phyloP scores from a whole-genome alignment of 2,113 vertebrate genomes.

The Callipepla californica region DNA sequence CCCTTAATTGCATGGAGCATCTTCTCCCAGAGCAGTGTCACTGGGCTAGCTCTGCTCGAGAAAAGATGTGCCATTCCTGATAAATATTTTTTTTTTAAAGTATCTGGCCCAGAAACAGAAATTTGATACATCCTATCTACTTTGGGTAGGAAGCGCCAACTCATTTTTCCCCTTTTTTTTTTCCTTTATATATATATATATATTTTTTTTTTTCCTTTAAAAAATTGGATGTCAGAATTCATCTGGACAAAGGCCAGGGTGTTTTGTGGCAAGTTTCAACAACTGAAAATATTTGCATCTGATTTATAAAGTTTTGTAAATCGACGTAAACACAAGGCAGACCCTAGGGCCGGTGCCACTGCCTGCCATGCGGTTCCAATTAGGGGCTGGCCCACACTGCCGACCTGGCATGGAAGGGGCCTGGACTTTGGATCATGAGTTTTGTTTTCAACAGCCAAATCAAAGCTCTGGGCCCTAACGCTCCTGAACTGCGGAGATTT shows the following conservation, averaged over 20 bases:
- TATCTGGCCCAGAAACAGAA: constrained; percentile 25
- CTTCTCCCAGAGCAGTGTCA: not conserved
- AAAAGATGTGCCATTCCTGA: not conserved
- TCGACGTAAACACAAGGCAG: not conserved
- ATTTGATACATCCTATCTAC: constrained; percentile 39
- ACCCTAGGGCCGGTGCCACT: not conserved
- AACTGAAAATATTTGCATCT: constrained; percentile 68
- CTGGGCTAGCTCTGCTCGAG: not conserved
- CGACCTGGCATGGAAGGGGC: constrained; percentile 7
- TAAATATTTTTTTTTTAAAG: not conserved
- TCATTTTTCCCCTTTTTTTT: not conserved
- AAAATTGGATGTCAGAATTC: constrained; percentile 63
- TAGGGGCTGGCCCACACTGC: not conserved
- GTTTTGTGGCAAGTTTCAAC: constrained; percentile 57
- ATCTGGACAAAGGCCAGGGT: constrained; percentile 54
- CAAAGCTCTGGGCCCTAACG: not conserved
- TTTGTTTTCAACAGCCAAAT: not conserved
- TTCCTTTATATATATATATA: too few relatives aligned
- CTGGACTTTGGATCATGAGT: not conserved
- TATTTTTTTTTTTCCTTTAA: not conserved
- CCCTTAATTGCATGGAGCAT: not conserved
- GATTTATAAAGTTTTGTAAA: constrained; percentile 67
- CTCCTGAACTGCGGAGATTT: not conserved
- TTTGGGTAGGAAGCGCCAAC: constrained; percentile 22
- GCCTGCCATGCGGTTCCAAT: constrained; percentile 51